These are phyloP conservation scores for Brachionichthys hirsutus DNA, from an alignment of 2,113 vertebrate genomes.

Conservation along the genomic window DNA sequence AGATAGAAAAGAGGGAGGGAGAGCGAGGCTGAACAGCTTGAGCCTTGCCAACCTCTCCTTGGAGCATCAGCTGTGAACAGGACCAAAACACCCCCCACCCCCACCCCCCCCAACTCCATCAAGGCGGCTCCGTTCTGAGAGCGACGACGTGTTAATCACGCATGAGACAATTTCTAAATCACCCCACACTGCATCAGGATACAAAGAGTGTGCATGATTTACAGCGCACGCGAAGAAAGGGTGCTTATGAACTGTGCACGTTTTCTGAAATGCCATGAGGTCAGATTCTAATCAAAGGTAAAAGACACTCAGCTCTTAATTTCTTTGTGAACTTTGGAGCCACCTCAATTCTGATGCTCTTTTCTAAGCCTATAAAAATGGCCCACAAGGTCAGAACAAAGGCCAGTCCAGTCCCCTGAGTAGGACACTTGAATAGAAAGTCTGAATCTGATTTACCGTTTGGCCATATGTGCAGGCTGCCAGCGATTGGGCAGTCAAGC, in stretches of 20 bases:
- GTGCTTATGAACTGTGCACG: slow-evolving; percentile 36
- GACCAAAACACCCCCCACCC: slow-evolving; percentile 41
- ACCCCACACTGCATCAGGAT: slow-evolving; percentile 16
- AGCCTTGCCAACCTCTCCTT: slow-evolving; percentile 64
- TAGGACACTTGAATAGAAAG: slow-evolving; percentile 70
- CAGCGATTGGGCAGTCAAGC: slow-evolving; percentile 58
- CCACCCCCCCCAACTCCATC: slow-evolving; percentile 2
- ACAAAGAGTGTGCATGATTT: slow-evolving; percentile 44
- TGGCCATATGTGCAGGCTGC: slow-evolving; percentile 70
- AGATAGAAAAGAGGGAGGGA: slow-evolving; percentile 36
- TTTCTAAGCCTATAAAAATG: slow-evolving; percentile 70
- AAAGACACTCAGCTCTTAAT: slow-evolving; percentile 60
- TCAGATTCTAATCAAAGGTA: slow-evolving; percentile 70
- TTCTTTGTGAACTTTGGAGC: slow-evolving; percentile 50
- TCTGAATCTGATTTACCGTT: slow-evolving; percentile 75
- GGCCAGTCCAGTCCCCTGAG: slow-evolving; percentile 66
- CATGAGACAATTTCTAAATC: slow-evolving; percentile 24
- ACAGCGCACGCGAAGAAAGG: slow-evolving; percentile 11
- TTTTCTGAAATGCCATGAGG: slow-evolving; percentile 65
- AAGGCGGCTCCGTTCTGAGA: slow-evolving; percentile 24
- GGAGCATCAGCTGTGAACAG: slow-evolving; percentile 64
- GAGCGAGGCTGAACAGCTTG: slow-evolving; percentile 52
- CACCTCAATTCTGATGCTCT: slow-evolving; percentile 58
- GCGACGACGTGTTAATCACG: slow-evolving; percentile 30
- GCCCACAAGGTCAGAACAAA: slow-evolving; percentile 70